phyloP scores from a whole-genome alignment of 2,113 vertebrate species.

The Saccopteryx leptura region DNA sequence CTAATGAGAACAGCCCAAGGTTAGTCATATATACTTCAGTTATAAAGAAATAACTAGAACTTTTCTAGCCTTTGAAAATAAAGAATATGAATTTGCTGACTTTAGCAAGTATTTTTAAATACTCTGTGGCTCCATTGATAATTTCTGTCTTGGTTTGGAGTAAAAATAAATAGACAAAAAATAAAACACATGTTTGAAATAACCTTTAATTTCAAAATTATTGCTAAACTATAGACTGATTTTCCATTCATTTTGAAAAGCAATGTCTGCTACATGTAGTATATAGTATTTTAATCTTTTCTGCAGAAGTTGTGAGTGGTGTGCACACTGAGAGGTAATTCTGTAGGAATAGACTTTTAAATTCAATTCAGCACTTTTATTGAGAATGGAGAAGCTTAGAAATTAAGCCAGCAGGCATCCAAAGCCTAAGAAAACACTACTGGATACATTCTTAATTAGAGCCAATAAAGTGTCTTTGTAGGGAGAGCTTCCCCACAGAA shows the following conservation, averaged over 20 bases:
- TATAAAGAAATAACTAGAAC: not conserved
- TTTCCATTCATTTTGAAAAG: constrained; percentile 74
- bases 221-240: constrained; percentile 70
- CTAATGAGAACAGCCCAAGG: constrained; percentile 36
- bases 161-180: constrained; percentile 54
- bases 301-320: constrained; percentile 69
- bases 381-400: constrained; percentile 77
- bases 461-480: constrained; percentile 83
- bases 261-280: constrained; percentile 72
- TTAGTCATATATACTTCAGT: not conserved
- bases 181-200: constrained; percentile 25
- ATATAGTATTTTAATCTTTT: constrained; percentile 81
- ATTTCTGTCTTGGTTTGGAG: constrained; percentile 29
- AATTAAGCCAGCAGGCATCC: constrained; percentile 78
- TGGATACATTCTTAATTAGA: constrained; percentile 85
- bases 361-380: constrained; percentile 82
- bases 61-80: constrained; percentile 59
- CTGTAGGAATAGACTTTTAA: constrained; percentile 80
- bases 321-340: constrained; percentile 78
- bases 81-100: constrained; percentile 27
- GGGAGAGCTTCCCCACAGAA: constrained; percentile 76
- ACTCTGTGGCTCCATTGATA: not conserved
- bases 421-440: constrained; percentile 82
- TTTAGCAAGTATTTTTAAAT: constrained; percentile 55
- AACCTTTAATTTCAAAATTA: constrained; percentile 70